Conservation (phyloP, 2,888 invertebrate species). For the Latrodectus hesperus region DNA sequence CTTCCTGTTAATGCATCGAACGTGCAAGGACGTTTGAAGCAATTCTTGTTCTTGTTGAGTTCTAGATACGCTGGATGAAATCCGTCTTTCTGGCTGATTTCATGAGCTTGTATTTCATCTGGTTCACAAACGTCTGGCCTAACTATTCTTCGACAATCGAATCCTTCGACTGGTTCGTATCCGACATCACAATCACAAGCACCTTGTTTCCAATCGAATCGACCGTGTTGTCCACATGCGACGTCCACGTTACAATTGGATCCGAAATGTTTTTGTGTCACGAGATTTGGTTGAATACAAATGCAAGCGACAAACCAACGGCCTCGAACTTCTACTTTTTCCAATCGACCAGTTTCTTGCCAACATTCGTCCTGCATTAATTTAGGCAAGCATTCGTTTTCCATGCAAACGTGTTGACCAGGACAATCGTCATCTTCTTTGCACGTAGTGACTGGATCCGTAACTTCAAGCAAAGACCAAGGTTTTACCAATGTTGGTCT, state of each 20-base stretch:
- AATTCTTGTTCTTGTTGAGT: not conserved
- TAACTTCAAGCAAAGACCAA: not conserved
- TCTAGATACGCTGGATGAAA: not conserved
- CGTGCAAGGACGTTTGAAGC: slow-evolving; percentile 31
- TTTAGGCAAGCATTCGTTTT: not conserved
- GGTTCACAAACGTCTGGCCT: not conserved
- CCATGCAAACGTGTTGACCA: not conserved
- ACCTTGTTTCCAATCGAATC: not conserved
- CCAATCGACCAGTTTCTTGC: not conserved
- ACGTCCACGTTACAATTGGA: slow-evolving; percentile 23
- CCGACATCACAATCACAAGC: slow-evolving; percentile 2
- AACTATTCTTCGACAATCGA: not conserved
- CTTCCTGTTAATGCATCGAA: slow-evolving; percentile 14
- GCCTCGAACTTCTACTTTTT: not conserved
- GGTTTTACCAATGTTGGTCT: not conserved
- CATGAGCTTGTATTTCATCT: not conserved
- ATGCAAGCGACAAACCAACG: not conserved
- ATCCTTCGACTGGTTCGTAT: not conserved
- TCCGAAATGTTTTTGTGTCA: slow-evolving; percentile 19
- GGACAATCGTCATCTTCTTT: not conserved
- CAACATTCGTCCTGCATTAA: slow-evolving; percentile 1
- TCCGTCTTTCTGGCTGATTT: not conserved
- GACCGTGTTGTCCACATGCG: slow-evolving; percentile 8
- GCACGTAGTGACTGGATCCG: not conserved
- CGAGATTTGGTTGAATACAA: not conserved